Evolutionary conservation across 2,113 vertebrate species (phyloP), one percentile per base, ranked within the genome.

Genomic region (Merops nubicus): DNA sequence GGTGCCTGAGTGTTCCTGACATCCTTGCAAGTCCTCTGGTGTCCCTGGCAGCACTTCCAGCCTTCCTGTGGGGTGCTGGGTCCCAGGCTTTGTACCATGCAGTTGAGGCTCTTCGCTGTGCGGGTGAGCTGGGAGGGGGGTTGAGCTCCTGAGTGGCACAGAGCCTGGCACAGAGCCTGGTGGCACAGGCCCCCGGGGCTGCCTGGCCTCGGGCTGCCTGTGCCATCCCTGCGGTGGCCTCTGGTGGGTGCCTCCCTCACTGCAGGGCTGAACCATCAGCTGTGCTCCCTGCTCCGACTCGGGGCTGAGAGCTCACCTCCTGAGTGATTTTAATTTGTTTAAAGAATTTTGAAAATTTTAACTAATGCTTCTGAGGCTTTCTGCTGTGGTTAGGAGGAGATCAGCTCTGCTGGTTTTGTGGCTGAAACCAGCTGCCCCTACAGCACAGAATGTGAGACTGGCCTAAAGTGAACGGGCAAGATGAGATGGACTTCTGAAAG

Each of bases 171-270:
- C 2, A 8, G 38, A 4, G 13, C 1, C 26, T 26, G 23, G 2
- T 4, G 15, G 28, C 4, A 2, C 2, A 11, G 60, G 0, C 0
- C n/a, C n/a, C n/a, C n/a, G n/a, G n/a, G n/a, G 4, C 29, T 26
- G 59, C 19, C 18, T 16, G 59, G 34, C 8, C 1, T 4, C 5
- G 34, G 14, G 17, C 12, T 20, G 51, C 26, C 5, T 29, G 33
- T 6, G 65, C 12, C 14, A 11, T 13, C 15, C 29, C 34, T 43
- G 42, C 18, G 92, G 62, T 93, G 97, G 96, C 98, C 94, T 64
- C 97, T 97, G 70, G 90, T 97, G 98, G 91, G 62, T 73, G 51
- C 56, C 56, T 54, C 73, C 77, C 40, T 85, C 31, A 62, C 67
- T 96, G 48, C 88, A 64, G 5, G 60, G n/a, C n/a, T n/a, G n/a